These are phyloP conservation scores for Holocentrus rufus DNA, from an alignment of 2,797 vertebrate genomes.

Conservation along the genomic window DNA sequence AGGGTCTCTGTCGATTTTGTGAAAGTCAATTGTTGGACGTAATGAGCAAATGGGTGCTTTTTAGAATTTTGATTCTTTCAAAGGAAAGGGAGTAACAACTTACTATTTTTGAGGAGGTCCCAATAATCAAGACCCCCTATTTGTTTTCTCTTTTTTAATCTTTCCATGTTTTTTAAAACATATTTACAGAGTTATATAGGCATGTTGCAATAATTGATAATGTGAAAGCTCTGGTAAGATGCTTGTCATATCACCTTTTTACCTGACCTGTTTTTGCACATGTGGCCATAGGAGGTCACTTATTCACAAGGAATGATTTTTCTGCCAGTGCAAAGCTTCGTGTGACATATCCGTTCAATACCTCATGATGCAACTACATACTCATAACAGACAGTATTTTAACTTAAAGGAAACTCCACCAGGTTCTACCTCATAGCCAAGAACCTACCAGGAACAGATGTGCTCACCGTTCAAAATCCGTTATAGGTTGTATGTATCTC, in stretches of 20 bases:
- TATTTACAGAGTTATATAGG: constrained; percentile 89
- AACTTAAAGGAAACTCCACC: constrained; percentile 76
- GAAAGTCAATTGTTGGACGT: constrained; percentile 72
- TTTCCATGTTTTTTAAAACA: constrained; percentile 85
- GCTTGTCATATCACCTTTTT: constrained; percentile 88
- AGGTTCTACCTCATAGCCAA: constrained; percentile 89
- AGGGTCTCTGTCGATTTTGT: constrained; percentile 80
- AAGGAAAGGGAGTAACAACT: constrained; percentile 82
- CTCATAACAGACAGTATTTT: constrained; percentile 86
- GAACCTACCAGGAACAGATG: constrained; percentile 82
- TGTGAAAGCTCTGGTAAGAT: constrained; percentile 89
- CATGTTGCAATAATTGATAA: constrained; percentile 91
- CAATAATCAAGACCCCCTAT: constrained; percentile 82
- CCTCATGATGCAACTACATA: constrained; percentile 85
- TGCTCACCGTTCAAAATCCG: constrained; percentile 71
- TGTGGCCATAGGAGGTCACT: constrained; percentile 81
- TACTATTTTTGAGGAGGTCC: constrained; percentile 80
- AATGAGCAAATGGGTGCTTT: constrained; percentile 76
- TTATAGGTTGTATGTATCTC: constrained; percentile 74
- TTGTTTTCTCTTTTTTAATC: constrained; percentile 80
- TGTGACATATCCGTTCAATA: constrained; percentile 86
- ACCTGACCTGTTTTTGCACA: constrained; percentile 89
- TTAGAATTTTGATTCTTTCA: constrained; percentile 80
- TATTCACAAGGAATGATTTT: constrained; percentile 86
- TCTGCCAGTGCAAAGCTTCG: constrained; percentile 85